A percentile compares a stretch with the other conserved stretches of the same genome.
Evolutionary conservation across 2,888 invertebrate genomes (phyloP).

Genomic region (Chrysomela aeneicollis): DNA sequence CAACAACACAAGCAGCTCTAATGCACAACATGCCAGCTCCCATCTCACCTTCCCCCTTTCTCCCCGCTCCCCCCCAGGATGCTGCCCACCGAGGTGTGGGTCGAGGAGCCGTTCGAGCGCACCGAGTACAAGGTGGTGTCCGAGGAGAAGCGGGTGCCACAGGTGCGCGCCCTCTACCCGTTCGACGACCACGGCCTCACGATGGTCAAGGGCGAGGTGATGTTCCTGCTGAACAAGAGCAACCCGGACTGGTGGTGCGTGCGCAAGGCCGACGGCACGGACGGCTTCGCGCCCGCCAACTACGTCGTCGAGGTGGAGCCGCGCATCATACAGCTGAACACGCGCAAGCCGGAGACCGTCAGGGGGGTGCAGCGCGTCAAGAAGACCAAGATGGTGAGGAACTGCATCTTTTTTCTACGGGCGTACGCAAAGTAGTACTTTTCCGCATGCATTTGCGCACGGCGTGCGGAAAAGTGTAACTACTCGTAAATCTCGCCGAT

Average conservation of each 20-base stretch:
- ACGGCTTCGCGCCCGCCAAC: conserved; percentile 97
- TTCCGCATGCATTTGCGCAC: no score
- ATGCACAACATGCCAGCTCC: no score
- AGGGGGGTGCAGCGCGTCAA: conserved; percentile 85
- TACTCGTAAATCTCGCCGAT: no score
- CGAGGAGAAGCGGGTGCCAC: conserved; percentile 87
- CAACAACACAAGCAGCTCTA: no score
- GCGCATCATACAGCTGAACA: conserved; percentile 83
- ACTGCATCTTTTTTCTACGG: no score
- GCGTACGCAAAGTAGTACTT: no score
- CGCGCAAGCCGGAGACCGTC: conserved; percentile 80
- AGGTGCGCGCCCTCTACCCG: conserved; percentile 86
- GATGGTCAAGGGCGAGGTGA: conserved; percentile 80
- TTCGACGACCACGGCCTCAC: conserved; percentile 93
- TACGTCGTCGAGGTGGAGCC: conserved; percentile 94
- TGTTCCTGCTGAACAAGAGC: conserved; percentile 93
- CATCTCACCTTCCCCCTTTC: no score
- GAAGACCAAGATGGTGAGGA: conserved; percentile 85
- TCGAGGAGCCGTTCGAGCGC: conserved; percentile 87
- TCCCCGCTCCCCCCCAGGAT: conserved; percentile 61
- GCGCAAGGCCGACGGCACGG: conserved; percentile 88
- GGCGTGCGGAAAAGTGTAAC: no score
- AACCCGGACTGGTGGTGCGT: conserved; percentile 99
- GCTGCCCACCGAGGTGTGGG: conserved; percentile 92
- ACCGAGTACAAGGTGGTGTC: conserved; percentile 86